Evolutionary conservation across 1,140 invertebrate species (phyloP).

Genomic region (Myzus persicae): DNA sequence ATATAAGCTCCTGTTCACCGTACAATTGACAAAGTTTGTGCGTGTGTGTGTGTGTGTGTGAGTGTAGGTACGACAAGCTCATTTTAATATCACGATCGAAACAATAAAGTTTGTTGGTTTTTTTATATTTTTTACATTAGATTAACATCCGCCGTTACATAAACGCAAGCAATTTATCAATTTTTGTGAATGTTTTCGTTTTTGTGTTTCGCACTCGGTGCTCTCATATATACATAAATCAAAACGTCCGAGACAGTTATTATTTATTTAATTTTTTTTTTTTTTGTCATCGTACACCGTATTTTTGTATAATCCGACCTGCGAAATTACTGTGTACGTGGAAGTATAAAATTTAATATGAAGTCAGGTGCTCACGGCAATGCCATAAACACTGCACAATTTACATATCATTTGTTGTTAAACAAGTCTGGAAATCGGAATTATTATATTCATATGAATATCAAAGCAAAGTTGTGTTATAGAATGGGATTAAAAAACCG

Average conservation of each 20-base stretch:
- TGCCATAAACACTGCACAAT: background rate
- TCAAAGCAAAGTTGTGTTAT: background rate
- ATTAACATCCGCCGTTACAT: background rate
- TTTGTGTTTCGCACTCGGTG: background rate
- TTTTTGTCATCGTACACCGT: background rate
- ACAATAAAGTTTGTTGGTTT: background rate
- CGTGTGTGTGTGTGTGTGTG: background rate
- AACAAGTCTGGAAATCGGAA: background rate
- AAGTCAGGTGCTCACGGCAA: background rate
- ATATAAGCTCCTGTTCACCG: background rate
- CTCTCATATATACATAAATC: background rate
- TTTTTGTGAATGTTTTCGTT: constrained; percentile 24
- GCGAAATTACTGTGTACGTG: background rate
- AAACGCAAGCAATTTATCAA: constrained; percentile 24
- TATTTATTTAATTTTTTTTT: constrained; percentile 34
- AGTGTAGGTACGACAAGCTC: background rate
- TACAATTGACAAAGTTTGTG: background rate
- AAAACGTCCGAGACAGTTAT: constrained; percentile 16
- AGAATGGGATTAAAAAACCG: background rate
- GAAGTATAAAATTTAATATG: background rate
- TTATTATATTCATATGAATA: background rate
- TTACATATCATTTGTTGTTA: constrained; percentile 19
- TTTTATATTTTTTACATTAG: constrained; percentile 6
- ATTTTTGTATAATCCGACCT: background rate
- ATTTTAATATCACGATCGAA: background rate